Base-by-base conservation (phyloP, 2,113 vertebrate species). In the Etia nguti region DNA sequence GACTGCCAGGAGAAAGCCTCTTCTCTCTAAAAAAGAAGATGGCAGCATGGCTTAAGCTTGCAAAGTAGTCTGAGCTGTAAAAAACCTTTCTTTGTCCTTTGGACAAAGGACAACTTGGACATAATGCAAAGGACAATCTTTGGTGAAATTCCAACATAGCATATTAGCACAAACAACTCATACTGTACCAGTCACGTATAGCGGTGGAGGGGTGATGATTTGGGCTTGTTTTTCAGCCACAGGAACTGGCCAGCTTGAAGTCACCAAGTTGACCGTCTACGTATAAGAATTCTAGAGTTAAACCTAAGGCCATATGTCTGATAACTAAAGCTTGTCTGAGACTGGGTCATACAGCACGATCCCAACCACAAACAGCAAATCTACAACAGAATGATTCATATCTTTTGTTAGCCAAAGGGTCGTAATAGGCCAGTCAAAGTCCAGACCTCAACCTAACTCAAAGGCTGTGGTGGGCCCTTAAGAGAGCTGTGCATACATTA, bases 331-430 rank as follows among this genome's bases (percentile, higher is more conserved):
- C 38, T 73, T 73, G 65, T 24, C n/a, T 26, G 22, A 73, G 13
- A 73, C 3, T 26, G 38, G 10, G 22, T 46, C 68, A 26, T 46
- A 43, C 22, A 43, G 8, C 65, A 73, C 0, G 2, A 73, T 26
- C 65, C 8, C 43, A 46, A 46, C 38, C 62, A 6, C 20, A 68
- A 31, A 22, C 62, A 22, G 11, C 7, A 24, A 68, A 68, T 41
- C 62, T 68, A 41, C 38, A 22, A 41, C 38, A 68, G 7, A 0
- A 62, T 0, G 16, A 34, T 20, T 62, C 29, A 34, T 11, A 34
- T 34, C 29, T 62, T 62, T 62, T 62, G 29, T 34, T 11, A 20
- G 0, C 29, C 59, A 68, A 68, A 38, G 11, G 34, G 36, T 41
- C 4, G 6, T 20, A 38, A 68, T 15, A 38, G 20, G 20, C 36